Evolutionary conservation across 2,797 vertebrate genomes (phyloP), one percentile per base, ranked within the genome.

Genomic region (Anguilla pacifica): DNA sequence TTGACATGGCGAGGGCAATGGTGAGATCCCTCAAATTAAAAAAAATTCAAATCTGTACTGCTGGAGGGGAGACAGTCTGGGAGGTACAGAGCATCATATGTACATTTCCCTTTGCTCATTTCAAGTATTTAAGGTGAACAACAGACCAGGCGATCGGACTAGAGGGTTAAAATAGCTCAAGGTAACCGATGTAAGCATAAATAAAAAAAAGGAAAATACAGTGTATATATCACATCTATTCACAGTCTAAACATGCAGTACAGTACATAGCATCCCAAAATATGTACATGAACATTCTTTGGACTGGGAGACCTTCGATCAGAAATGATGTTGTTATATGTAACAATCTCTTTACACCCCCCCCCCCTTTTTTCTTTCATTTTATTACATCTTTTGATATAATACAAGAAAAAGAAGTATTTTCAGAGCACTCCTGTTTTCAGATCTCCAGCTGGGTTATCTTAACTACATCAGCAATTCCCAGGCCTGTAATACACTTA

Each of bases 381-480:
- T 61, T 61, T 25, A 61, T 19, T 67, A 46, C 15, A 35, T 39
- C 84, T 64, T 35, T 61, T 61, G 9, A 10, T 85, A 35, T 85
- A 43, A 85, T 85, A 39, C 25, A 81, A 39, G 49, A 86, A 79
- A 59, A 61, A 83, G 31, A 70, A 61, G 55, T 70, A 86, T 88
- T 88, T 83, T 86, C 77, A 86, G 55, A 88, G 39, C 67, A 17
- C 83, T 85, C 67, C 88, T 57, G 59, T 83, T 86, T 83, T 86
- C 85, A 82, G 25, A 28, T 88, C 87, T 88, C 61, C n/a, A 83
- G 74, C 84, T 67, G 72, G 70, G 85, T 85, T 85, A 88, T 85
- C 85, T 88, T 86, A 88, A 88, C 88, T 83, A 86, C 74, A 88
- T 88, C 61, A 70, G 64, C 85, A 82, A 72, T 57, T 88, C 61